Percentiles rank a stretch among this genome's conserved stretches.
These are phyloP conservation scores for Dromius quadrimaculatus DNA, from an alignment of 2,888 invertebrate genomes.

Conservation along the genomic window DNA sequence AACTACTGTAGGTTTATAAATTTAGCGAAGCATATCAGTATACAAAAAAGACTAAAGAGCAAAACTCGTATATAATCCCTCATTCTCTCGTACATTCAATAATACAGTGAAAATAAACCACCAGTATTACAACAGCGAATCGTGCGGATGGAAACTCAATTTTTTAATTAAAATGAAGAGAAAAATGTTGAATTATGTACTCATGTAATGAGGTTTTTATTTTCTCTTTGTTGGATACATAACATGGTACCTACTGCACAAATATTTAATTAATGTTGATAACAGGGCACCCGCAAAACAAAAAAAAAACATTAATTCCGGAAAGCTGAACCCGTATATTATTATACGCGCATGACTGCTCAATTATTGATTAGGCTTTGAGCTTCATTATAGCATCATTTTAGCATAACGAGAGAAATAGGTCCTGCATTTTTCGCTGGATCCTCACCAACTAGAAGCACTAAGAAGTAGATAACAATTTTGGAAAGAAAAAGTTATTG, in stretches of 20 bases:
- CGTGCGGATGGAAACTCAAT: slow-evolving; percentile 39
- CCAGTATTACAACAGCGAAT: slow-evolving; percentile 32
- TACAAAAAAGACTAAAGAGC: too few relatives aligned
- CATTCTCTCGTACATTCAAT: too few relatives aligned
- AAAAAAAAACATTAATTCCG: slow-evolving; percentile 6
- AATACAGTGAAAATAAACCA: slow-evolving; percentile 44
- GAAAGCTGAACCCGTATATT: slow-evolving; percentile 4
- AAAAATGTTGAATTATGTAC: slow-evolving; percentile 46
- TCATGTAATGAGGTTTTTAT: slow-evolving; percentile 41
- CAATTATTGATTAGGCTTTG: background rate
- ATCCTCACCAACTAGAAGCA: too few relatives aligned
- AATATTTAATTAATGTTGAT: slow-evolving; percentile 37
- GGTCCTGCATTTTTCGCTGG: too few relatives aligned
- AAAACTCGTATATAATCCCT: too few relatives aligned
- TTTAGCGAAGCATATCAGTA: too few relatives aligned
- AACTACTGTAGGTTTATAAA: too few relatives aligned
- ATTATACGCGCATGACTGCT: slow-evolving; percentile 1
- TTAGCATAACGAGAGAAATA: too few relatives aligned
- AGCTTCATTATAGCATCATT: slow-evolving; percentile 2
- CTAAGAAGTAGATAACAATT: too few relatives aligned
- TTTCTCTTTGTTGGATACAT: slow-evolving; percentile 36
- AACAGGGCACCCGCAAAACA: slow-evolving; percentile 17
- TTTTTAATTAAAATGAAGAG: slow-evolving; percentile 46
- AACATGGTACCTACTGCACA: slow-evolving; percentile 25
- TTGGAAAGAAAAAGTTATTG: too few relatives aligned